phyloP scores from a whole-genome alignment of 2,888 invertebrate species.

The Amblyteles armatorius region DNA sequence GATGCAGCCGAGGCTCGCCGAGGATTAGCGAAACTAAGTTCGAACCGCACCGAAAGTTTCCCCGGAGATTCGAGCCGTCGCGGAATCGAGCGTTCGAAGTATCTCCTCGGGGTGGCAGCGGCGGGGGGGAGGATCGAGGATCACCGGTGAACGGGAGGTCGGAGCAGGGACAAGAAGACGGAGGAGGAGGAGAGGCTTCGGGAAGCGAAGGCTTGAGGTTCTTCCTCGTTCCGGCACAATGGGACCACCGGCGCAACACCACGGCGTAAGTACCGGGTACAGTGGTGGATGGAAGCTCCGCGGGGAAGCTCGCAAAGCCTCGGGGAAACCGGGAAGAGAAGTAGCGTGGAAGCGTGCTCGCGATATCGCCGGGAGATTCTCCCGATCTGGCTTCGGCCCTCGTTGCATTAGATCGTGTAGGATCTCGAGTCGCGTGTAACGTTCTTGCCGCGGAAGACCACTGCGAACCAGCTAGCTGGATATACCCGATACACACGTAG shows the following conservation, averaged over 20 bases:
- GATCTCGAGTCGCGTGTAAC: conserved; percentile 62
- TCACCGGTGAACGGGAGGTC: conserved; percentile 32
- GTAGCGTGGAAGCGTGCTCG: conserved; percentile 29
- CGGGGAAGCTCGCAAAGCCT: conserved; percentile 47
- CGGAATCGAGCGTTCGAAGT: background rate
- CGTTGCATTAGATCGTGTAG: conserved; percentile 62
- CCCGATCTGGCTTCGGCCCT: conserved; percentile 51
- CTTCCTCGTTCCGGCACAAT: conserved; percentile 77
- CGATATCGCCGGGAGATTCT: background rate
- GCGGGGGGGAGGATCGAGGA: conserved; percentile 21
- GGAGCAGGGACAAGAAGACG: conserved; percentile 59
- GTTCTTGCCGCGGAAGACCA: conserved; percentile 58
- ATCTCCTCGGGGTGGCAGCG: no score
- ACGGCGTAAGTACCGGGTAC: conserved; percentile 76
- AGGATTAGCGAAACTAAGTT: background rate
- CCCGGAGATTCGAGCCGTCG: background rate
- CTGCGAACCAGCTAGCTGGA: conserved; percentile 30
- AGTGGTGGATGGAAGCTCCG: conserved; percentile 38
- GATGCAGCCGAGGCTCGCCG: background rate
- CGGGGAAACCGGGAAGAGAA: conserved; percentile 40
- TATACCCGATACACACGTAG: background rate
- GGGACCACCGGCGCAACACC: conserved; percentile 77
- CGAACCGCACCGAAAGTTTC: background rate
- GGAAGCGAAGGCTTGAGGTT: conserved; percentile 69
- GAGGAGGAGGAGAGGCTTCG: conserved; percentile 67